Evolutionary conservation across 2,888 invertebrate species (phyloP).

Genomic region (Mythimna vitellina): DNA sequence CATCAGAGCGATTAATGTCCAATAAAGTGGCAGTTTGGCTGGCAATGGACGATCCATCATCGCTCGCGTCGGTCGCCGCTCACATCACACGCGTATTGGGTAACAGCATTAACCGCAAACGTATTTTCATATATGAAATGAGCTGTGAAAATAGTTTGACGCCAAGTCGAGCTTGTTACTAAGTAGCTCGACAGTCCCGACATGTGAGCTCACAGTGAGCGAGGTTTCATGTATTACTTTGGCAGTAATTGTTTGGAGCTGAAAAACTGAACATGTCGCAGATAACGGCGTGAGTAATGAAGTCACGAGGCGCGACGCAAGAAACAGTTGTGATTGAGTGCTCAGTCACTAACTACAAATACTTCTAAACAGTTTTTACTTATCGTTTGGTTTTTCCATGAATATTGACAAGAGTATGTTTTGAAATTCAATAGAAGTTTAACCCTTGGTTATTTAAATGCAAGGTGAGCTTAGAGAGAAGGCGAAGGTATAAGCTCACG

Average conservation of each 20-base stretch:
- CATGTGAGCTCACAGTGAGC: neutral
- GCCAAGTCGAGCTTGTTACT: conserved; percentile 16
- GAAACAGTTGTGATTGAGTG: conserved; percentile 1
- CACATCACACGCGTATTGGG: conserved; percentile 37
- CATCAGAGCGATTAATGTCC: conserved; percentile 63
- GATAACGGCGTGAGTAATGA: conserved; percentile 28
- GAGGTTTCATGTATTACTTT: conserved; percentile 10
- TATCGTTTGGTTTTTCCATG: conserved; percentile 12
- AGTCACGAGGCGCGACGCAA: conserved; percentile 1
- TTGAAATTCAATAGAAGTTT: neutral
- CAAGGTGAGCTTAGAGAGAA: neutral
- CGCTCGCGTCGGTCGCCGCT: conserved; percentile 40
- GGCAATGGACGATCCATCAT: conserved; percentile 64
- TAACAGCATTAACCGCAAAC: conserved; percentile 49
- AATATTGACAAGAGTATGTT: conserved; percentile 9
- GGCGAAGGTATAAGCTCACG: neutral
- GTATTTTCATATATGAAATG: conserved; percentile 49
- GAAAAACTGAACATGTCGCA: conserved; percentile 4
- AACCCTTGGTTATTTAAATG: neutral
- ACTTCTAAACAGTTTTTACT: conserved; percentile 10
- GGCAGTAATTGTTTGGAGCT: conserved; percentile 8
- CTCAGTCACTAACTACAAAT: neutral
- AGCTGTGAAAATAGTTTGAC: conserved; percentile 46
- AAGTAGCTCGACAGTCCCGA: conserved; percentile 9
- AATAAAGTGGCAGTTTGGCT: conserved; percentile 61